Percentiles rank a stretch among this genome's conserved stretches.
Conservation (phyloP, 2,797 vertebrate species). For the Lagorchestes hirsutus region DNA sequence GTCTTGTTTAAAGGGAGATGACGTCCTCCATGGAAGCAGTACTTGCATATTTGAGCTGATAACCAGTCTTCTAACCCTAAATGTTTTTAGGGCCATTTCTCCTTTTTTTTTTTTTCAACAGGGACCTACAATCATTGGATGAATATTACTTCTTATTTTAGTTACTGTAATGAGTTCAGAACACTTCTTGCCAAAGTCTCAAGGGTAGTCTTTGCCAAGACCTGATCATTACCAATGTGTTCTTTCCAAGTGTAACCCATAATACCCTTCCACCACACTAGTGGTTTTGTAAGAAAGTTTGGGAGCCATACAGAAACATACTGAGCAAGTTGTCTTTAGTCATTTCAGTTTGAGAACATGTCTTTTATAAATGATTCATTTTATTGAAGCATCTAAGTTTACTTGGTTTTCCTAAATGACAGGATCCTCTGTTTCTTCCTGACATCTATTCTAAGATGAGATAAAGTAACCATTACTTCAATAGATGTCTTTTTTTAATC, state of each 20-base stretch:
- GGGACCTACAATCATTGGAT: background rate
- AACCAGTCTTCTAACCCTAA: background rate
- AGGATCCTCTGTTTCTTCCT: background rate
- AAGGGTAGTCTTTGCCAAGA: background rate
- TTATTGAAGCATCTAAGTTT: background rate
- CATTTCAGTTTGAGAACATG: background rate
- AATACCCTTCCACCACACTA: background rate
- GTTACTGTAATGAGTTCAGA: background rate
- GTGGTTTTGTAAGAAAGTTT: background rate
- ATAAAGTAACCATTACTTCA: background rate
- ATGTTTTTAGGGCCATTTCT: background rate
- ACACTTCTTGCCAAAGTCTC: background rate
- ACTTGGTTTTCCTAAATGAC: background rate
- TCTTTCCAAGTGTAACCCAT: background rate
- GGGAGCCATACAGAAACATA: background rate
- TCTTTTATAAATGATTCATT: background rate
- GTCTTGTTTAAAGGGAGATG: background rate
- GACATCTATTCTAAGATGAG: background rate
- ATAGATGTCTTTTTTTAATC: background rate
- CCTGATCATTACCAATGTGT: background rate
- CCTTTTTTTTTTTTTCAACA: background rate
- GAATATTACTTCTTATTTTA: background rate
- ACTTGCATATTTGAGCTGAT: background rate
- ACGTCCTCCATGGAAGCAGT: background rate
- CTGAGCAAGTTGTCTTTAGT: background rate